Evolutionary conservation across 2,797 vertebrate species (phyloP), one percentile per base, ranked within the genome.

Genomic region (Eospalax fontanierii): DNA sequence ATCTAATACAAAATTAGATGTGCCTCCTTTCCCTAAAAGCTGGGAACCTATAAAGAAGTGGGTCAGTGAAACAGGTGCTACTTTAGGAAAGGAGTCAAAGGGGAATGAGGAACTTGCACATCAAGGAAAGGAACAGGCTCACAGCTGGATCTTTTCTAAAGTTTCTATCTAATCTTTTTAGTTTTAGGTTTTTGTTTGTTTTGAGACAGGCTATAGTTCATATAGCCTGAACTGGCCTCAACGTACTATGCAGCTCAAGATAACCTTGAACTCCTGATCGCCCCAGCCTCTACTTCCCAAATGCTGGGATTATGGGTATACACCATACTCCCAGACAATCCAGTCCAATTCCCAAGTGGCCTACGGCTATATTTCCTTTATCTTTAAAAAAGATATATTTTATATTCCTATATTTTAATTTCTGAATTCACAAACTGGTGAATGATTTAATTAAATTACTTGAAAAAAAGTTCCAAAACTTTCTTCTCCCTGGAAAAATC

Each of bases 1-100:
- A 91, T 50, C 38, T 93, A 94, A 82, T 50, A 88, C 91, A 95
- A 93, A 95, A 78, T 18, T 80, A 89, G 73, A 81, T 79, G 61
- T n/a, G 22, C 43, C n/a, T 12, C 40, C 90, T 95, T 79, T 94
- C 38, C 78, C 80, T 73, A 57, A 83, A 92, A 96, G 66, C 74
- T 87, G 46, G 61, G 28, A 93, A 43, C 63, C 28, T 87, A 9
- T 94, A 85, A 84, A 79, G 86, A 86, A 92, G 88, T 46, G 38
- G 54, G 59, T 63, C 40, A 89, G 33, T 86, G 82, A 88, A n/a
- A 86, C 38, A 28, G 21, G 70, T n/a, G 46, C 22, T 78, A 63
- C 93, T 94, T 95, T 40, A 97, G 91, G 85, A 87, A 87, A 93
- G 43, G 35, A 63, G 46, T 40, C 19, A 74, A 61, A 59, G 78